Conservation (phyloP, 2,797 vertebrate species). For the Xiphophorus birchmanni region DNA sequence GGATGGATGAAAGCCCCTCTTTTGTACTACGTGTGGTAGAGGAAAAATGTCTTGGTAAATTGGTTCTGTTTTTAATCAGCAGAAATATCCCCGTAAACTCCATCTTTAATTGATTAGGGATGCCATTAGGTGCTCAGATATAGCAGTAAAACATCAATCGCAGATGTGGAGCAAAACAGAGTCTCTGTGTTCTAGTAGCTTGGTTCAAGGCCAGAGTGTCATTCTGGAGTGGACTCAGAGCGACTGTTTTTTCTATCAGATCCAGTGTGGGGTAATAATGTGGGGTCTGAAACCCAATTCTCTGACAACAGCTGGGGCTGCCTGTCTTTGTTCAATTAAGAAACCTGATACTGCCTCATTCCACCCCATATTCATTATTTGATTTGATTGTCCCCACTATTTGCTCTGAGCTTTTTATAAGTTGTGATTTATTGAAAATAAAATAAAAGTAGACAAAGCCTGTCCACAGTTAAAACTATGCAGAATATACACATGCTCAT, state of each 20-base stretch:
- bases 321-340: slow-evolving; percentile 60
- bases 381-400: slow-evolving; percentile 43
- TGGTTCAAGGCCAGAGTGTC: slow-evolving; percentile 59
- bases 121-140: slow-evolving; percentile 61
- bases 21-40: slow-evolving; percentile 41
- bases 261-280: slow-evolving; percentile 58
- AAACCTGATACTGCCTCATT: slow-evolving; percentile 32
- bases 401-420: slow-evolving; percentile 25
- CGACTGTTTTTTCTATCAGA: slow-evolving; percentile 62
- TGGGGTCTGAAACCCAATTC: slow-evolving; percentile 67
- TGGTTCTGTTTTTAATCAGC: slow-evolving; percentile 62
- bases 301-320: slow-evolving; percentile 69
- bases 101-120: slow-evolving; percentile 71
- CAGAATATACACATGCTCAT: background rate
- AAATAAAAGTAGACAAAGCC: slow-evolving; percentile 39
- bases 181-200: slow-evolving; percentile 45
- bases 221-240: slow-evolving; percentile 57
- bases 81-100: slow-evolving; percentile 62
- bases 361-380: slow-evolving; percentile 27
- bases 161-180: slow-evolving; percentile 48
- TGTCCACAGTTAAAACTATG: slow-evolving; percentile 19
- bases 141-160: slow-evolving; percentile 55
- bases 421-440: slow-evolving; percentile 19
- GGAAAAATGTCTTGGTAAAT: slow-evolving; percentile 65
- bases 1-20: slow-evolving; percentile 49